phyloP scores from a whole-genome alignment of 2,888 invertebrate species.

The Spialia ferax region DNA sequence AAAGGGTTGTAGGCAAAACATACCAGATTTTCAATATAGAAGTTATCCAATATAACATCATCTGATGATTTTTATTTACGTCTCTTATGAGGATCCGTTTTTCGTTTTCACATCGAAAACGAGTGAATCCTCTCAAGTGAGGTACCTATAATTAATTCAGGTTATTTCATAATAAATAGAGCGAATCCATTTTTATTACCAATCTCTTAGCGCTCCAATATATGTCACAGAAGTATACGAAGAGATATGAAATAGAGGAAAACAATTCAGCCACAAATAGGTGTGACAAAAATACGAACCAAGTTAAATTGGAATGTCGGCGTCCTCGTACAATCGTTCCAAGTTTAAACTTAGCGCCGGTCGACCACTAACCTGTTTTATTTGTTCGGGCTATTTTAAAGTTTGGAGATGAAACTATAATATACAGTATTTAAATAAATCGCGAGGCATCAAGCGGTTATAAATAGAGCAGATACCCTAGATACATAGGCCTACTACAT shows the following conservation, averaged over 20 bases:
- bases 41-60: no score
- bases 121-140: no score
- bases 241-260: constrained; percentile 20
- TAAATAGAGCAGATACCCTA: no score
- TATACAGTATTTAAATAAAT: constrained; percentile 13
- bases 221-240: constrained; percentile 3
- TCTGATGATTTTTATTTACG: no score
- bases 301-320: constrained; percentile 38
- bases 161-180: no score
- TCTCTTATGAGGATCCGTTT: no score
- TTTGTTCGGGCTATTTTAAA: constrained; percentile 15
- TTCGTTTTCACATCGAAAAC: no score
- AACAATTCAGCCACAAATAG: constrained; percentile 23
- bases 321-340: constrained; percentile 29
- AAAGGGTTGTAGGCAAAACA: no score
- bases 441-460: not conserved
- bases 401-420: constrained; percentile 10
- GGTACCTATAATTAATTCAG: no score
- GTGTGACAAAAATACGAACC: constrained; percentile 34
- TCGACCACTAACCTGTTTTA: constrained; percentile 24
- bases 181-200: not conserved
- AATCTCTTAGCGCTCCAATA: not conserved
- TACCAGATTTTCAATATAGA: no score
- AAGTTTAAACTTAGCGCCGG: constrained; percentile 30
- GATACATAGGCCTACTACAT: no score